phyloP scores from a whole-genome alignment of 2,888 invertebrate species.

The Chymomyza caudatula region DNA sequence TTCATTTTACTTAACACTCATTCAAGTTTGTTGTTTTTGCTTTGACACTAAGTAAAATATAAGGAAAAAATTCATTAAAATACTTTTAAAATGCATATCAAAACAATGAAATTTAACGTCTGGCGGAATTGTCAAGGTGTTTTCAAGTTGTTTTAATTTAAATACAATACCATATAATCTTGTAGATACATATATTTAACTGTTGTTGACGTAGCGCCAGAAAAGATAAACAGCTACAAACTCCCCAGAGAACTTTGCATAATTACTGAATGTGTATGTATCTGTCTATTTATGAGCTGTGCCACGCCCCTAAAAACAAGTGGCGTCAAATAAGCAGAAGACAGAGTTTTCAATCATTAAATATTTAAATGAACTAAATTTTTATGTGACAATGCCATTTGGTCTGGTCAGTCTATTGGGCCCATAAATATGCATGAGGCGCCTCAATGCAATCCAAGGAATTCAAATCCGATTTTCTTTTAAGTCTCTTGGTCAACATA shows the following conservation, averaged over 20 bases:
- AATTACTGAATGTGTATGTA: slow-evolving; percentile 46
- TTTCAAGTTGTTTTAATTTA: slow-evolving; percentile 35
- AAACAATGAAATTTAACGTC: not conserved
- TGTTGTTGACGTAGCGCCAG: not conserved
- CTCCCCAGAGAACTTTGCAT: slow-evolving; percentile 52
- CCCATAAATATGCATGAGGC: slow-evolving; percentile 6
- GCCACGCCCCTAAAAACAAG: slow-evolving; percentile 17
- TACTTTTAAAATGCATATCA: not conserved
- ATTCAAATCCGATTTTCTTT: not conserved
- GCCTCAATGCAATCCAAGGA: not conserved
- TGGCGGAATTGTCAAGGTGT: slow-evolving; percentile 27
- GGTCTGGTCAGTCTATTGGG: not conserved
- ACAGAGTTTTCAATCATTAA: slow-evolving; percentile 38
- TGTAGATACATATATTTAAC: not conserved
- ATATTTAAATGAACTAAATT: slow-evolving; percentile 57
- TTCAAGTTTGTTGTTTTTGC: not conserved
- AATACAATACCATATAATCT: slow-evolving; percentile 15
- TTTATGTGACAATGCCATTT: not conserved
- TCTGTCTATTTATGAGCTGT: not conserved
- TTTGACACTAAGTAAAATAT: not conserved
- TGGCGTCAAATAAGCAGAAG: not conserved
- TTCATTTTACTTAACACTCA: not conserved
- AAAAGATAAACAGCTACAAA: not conserved
- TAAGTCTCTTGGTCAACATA: not conserved
- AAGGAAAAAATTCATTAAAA: not conserved